A percentile compares a stretch with the other conserved stretches of the same genome.
Evolutionary conservation across 2,113 vertebrate species (phyloP).

Genomic region (Cervus canadensis): DNA sequence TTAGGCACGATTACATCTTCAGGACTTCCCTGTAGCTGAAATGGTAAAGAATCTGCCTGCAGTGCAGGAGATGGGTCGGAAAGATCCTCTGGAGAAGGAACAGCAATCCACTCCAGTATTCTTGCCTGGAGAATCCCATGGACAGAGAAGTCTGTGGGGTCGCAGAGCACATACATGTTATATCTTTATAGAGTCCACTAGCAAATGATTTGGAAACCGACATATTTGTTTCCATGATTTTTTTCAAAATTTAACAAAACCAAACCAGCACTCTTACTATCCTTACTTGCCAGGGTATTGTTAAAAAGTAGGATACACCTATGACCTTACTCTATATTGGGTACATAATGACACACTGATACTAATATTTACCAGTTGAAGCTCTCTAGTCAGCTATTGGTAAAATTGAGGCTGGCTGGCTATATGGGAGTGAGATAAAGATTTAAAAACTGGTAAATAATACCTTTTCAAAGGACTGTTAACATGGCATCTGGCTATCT

Average conservation of each 20-base stretch:
- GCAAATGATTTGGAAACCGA: not conserved
- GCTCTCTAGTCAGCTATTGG: not conserved
- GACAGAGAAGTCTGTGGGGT: not conserved
- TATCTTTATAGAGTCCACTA: not conserved
- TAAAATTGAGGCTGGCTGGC: not conserved
- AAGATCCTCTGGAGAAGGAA: not conserved
- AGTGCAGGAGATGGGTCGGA: not conserved
- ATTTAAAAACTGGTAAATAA: not conserved
- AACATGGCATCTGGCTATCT: not conserved
- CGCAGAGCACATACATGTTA: not conserved
- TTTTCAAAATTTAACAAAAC: not conserved
- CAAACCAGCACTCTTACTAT: not conserved
- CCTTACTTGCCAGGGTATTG: not conserved
- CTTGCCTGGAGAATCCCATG: not conserved
- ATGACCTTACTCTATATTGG: not conserved
- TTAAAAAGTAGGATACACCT: constrained; percentile 1
- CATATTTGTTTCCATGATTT: not conserved
- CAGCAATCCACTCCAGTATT: not conserved
- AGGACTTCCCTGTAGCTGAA: not conserved
- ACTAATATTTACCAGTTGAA: not conserved
- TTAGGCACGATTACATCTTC: not conserved
- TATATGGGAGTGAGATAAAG: not conserved
- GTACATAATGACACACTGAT: not conserved
- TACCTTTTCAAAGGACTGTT: constrained; percentile 19
- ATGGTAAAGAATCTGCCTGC: not conserved